phyloP scores from a whole-genome alignment of 2,888 invertebrate genomes.

The Heliconius ethilla region DNA sequence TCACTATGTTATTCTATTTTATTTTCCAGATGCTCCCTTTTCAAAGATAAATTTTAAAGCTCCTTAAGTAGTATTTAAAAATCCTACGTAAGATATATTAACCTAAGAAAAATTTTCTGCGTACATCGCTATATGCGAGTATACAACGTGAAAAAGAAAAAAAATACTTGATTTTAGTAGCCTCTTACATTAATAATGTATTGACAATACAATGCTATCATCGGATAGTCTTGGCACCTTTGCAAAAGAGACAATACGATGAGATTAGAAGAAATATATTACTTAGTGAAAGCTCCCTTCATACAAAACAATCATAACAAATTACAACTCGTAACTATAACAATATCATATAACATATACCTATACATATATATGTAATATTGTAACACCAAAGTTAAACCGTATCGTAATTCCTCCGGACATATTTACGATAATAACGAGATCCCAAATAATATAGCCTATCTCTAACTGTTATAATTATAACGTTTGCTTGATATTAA shows the following conservation, averaged over 20 bases:
- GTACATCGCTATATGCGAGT: too few relatives aligned
- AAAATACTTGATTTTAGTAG: too few relatives aligned
- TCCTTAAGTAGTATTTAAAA: background rate
- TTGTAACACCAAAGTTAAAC: slow-evolving; percentile 1
- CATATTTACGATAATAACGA: slow-evolving; percentile 24
- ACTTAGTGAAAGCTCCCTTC: background rate
- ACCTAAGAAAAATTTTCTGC: too few relatives aligned
- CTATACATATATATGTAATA: background rate
- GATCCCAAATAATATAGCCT: slow-evolving; percentile 18
- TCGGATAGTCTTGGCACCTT: too few relatives aligned
- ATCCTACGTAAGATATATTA: background rate
- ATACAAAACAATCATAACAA: background rate
- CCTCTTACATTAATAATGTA: too few relatives aligned
- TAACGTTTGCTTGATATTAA: slow-evolving; percentile 2
- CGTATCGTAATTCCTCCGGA: slow-evolving; percentile 9
- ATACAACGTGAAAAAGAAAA: too few relatives aligned
- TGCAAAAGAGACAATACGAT: too few relatives aligned
- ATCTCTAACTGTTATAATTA: slow-evolving; percentile 15
- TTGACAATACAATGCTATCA: too few relatives aligned
- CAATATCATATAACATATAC: slow-evolving; percentile 1
- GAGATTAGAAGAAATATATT: too few relatives aligned
- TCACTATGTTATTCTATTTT: background rate
- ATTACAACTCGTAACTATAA: background rate
- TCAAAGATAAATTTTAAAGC: background rate
- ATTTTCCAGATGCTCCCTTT: background rate